Evolutionary conservation across 2,888 invertebrate genomes (phyloP).

Genomic region (Phalera bucephala): DNA sequence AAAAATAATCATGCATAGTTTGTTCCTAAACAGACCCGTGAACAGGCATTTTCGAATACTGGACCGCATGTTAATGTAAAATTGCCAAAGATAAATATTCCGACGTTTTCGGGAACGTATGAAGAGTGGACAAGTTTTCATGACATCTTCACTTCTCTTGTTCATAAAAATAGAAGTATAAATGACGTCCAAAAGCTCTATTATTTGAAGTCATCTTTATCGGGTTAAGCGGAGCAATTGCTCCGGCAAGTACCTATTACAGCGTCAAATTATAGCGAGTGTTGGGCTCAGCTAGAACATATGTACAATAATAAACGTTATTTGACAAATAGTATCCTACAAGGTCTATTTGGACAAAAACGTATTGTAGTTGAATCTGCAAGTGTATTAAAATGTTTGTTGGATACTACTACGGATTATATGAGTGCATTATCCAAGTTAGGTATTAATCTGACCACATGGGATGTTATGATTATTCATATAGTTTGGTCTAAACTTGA

Average conservation of each 20-base stretch:
- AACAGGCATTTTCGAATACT: too few relatives aligned
- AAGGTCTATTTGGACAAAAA: conserved; percentile 1
- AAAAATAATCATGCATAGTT: too few relatives aligned
- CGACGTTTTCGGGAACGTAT: too few relatives aligned
- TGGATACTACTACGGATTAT: conserved; percentile 4
- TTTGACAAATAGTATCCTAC: neutral
- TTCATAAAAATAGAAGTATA: neutral
- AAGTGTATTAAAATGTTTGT: too few relatives aligned
- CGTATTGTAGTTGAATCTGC: neutral
- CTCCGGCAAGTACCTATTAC: neutral
- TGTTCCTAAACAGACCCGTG: too few relatives aligned
- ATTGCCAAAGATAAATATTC: too few relatives aligned
- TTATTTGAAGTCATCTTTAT: neutral
- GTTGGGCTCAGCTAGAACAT: neutral
- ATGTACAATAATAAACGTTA: conserved; percentile 1
- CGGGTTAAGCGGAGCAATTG: neutral
- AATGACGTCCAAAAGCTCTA: neutral
- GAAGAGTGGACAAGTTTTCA: too few relatives aligned
- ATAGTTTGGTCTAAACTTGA: too few relatives aligned
- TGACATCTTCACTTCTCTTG: neutral
- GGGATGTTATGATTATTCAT: too few relatives aligned
- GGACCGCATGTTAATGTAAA: too few relatives aligned
- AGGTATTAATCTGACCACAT: too few relatives aligned
- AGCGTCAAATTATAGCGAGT: neutral
- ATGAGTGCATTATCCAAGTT: neutral